Evolutionary conservation across 1,140 invertebrate species (phyloP).

Genomic region (Olivierus martensii): DNA sequence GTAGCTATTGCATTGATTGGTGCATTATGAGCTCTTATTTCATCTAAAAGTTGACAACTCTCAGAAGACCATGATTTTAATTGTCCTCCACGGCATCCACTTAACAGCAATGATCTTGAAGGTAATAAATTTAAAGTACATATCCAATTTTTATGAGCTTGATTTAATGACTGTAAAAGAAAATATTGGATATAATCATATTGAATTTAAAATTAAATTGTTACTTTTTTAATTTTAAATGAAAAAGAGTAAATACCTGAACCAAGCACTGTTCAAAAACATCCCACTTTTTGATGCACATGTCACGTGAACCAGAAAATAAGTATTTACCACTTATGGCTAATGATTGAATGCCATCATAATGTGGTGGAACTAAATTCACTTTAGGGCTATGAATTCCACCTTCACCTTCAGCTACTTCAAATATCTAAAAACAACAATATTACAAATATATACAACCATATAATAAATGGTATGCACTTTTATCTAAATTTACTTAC

Average conservation of each 20-base stretch:
- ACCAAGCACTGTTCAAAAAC: slow-evolving; percentile 26
- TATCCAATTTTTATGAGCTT: slow-evolving; percentile 82
- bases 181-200: too few species aligned
- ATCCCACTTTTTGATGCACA: slow-evolving; percentile 79
- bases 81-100: slow-evolving; percentile 59
- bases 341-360: slow-evolving; percentile 74
- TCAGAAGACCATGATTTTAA: slow-evolving; percentile 56
- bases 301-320: slow-evolving; percentile 74
- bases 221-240: too few species aligned
- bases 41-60: slow-evolving; percentile 45
- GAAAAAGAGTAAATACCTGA: neutral
- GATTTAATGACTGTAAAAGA: slow-evolving; percentile 51
- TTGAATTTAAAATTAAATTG: too few species aligned
- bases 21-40: slow-evolving; percentile 54
- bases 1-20: slow-evolving; percentile 61
- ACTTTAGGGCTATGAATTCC: slow-evolving; percentile 45
- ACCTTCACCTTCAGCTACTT: slow-evolving; percentile 40
- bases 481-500: slow-evolving; percentile 16
- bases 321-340: slow-evolving; percentile 46
- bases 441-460: too few species aligned
- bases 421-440: slow-evolving; percentile 41
- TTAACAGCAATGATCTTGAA: slow-evolving; percentile 43
- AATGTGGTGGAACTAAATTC: slow-evolving; percentile 73
- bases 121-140: slow-evolving; percentile 55
- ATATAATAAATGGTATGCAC: too few species aligned